phyloP scores from a whole-genome alignment of 2,888 invertebrate genomes.

The Abscondita cerata region DNA sequence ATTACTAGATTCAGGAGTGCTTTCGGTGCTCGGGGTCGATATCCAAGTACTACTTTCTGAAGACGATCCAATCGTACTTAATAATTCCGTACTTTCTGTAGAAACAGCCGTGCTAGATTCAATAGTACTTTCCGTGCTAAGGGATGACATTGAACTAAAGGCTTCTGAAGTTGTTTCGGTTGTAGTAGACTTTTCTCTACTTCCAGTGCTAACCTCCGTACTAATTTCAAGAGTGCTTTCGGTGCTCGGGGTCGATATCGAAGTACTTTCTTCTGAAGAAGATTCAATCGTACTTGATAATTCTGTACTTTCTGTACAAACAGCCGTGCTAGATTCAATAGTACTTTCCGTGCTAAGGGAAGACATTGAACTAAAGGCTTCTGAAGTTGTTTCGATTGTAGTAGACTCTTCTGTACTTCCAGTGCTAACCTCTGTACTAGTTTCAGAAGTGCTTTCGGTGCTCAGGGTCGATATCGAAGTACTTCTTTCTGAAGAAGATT shows the following conservation, averaged over 20 bases:
- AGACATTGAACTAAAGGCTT: not conserved
- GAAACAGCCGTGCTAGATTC: not conserved
- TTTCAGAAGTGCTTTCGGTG: too few relatives aligned
- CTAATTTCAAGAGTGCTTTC: not conserved
- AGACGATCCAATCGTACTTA: not conserved
- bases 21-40: too few relatives aligned
- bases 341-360: too few relatives aligned
- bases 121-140: not conserved
- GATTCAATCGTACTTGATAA: not conserved
- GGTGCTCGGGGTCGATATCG: too few relatives aligned
- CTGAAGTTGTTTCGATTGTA: not conserved
- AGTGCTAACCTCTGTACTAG: not conserved
- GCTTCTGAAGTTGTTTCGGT: not conserved
- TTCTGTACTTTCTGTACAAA: not conserved
- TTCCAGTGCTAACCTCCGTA: not conserved
- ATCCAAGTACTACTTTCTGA: not conserved
- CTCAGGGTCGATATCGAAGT: too few relatives aligned
- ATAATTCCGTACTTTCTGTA: constrained; percentile 6
- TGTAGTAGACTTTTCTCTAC: not conserved
- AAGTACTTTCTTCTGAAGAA: not conserved
- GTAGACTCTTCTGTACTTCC: not conserved
- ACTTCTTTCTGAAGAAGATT: constrained; percentile 4
- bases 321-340: too few relatives aligned
- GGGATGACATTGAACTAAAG: too few relatives aligned
- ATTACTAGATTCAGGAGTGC: too few relatives aligned